phyloP scores from a whole-genome alignment of 1,140 invertebrate species.

The Gonioctena quinquepunctata region DNA sequence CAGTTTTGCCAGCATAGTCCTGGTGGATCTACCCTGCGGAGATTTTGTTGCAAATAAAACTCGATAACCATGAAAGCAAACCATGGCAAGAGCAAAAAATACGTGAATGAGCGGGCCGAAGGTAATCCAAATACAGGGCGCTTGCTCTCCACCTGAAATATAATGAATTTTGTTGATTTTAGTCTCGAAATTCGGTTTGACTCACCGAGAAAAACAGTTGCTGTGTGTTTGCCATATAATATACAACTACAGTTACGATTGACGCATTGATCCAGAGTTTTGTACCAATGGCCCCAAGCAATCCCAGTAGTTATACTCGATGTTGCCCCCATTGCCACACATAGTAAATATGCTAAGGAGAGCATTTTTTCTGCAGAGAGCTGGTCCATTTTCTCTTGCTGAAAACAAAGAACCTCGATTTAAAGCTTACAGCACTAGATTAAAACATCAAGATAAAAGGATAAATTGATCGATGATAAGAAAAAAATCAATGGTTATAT shows the following conservation, averaged over 20 bases:
- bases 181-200: no score
- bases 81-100: constrained; percentile 54
- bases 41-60: constrained; percentile 54
- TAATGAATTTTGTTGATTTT: neutral
- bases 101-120: constrained; percentile 57
- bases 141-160: constrained; percentile 55
- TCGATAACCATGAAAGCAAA: constrained; percentile 61
- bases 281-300: constrained; percentile 62
- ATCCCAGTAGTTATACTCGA: constrained; percentile 55
- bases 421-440: no score
- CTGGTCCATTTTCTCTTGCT: constrained; percentile 39
- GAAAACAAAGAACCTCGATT: no score
- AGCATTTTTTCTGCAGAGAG: constrained; percentile 53
- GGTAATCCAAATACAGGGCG: constrained; percentile 59
- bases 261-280: constrained; percentile 59
- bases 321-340: constrained; percentile 51
- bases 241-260: constrained; percentile 62
- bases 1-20: constrained; percentile 47
- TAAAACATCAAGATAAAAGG: no score
- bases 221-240: constrained; percentile 59
- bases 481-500: no score
- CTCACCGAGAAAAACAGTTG: constrained; percentile 56
- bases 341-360: constrained; percentile 51
- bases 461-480: no score
- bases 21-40: constrained; percentile 47